Base-by-base conservation (phyloP, 2,113 vertebrate species). In the Hemiprocne comata region DNA sequence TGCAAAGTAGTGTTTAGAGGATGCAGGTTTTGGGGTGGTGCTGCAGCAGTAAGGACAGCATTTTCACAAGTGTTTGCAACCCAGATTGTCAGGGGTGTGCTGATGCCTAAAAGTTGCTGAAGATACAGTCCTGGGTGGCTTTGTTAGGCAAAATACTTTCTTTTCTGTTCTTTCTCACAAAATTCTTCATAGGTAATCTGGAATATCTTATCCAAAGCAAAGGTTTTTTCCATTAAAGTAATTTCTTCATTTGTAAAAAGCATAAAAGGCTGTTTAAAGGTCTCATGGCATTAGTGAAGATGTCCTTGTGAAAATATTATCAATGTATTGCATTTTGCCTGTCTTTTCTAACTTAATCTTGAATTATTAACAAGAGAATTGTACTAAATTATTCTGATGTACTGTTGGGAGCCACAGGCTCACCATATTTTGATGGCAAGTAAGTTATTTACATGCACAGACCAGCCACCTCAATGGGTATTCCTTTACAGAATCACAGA, bases 1-100 rank as follows among this genome's bases (percentile, higher is more conserved):
- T 33, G 11, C 24, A 31, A 8, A 0, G 0, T 0, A 16, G 17
- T 17, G 23, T 31, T 77, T 50, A 38, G 60, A 55, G n/a, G 40
- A 10, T 24, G 33, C 34, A 38, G 25, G 20, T 3, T 4, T 42
- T 66, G 17, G 31, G 51, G 29, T 71, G 53, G 13, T 78, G 60
- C 21, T 19, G 25, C 5, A 50, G 31, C 38, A 48, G 14, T 9
- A 79, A 12, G 25, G 54, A 61, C 70, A 61, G 33, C 14, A 7
- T 93, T 93, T 87, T 78, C 65, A 51, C n/a, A 70, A 71, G 29
- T 69, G 19, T 28, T 72, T 42, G 48, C 57, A 75, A 53, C n/a
- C 81, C 48, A 75, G 44, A 57, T 28, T 16, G 69, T 85, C 24
- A 44, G 10, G 71, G 48, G 31, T 31, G 7, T 16, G 9, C 72